Percentiles rank a stretch among this genome's conserved stretches.
Evolutionary conservation across 2,113 vertebrate species (phyloP).

Genomic region (Dasyprocta punctata): DNA sequence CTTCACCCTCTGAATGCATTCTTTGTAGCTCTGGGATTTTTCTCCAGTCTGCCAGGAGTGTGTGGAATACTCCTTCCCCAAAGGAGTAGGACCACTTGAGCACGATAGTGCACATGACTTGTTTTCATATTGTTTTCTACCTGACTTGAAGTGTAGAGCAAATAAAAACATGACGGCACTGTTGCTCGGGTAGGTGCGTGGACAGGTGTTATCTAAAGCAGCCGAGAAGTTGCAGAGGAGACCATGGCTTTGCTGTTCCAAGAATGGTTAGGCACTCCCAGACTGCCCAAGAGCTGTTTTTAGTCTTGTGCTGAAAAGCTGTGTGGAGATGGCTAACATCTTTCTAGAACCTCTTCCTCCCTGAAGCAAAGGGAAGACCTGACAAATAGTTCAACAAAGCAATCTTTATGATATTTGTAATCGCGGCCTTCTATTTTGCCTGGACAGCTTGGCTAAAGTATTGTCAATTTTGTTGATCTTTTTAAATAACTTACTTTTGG

Average conservation of each 20-base stretch:
- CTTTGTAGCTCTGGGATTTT: not conserved
- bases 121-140: constrained; percentile 7
- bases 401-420: not conserved
- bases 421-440: not conserved
- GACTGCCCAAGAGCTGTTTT: not conserved
- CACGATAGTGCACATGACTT: not conserved
- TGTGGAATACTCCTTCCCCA: not conserved
- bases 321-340: not conserved
- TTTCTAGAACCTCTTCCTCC: not conserved
- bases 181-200: not conserved
- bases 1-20: not conserved
- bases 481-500: constrained; percentile 1
- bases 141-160: constrained; percentile 11
- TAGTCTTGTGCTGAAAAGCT: not conserved
- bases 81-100: not conserved
- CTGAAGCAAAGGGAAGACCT: not conserved
- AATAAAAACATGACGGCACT: not conserved
- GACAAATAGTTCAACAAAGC: not conserved
- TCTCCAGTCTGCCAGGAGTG: not conserved
- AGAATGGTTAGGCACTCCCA: not conserved
- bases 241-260: not conserved
- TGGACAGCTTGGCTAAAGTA: not conserved
- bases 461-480: constrained; percentile 21
- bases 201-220: not conserved
- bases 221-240: not conserved